Evolutionary conservation across 2,888 invertebrate species (phyloP).

Genomic region (Meteorus colon): DNA sequence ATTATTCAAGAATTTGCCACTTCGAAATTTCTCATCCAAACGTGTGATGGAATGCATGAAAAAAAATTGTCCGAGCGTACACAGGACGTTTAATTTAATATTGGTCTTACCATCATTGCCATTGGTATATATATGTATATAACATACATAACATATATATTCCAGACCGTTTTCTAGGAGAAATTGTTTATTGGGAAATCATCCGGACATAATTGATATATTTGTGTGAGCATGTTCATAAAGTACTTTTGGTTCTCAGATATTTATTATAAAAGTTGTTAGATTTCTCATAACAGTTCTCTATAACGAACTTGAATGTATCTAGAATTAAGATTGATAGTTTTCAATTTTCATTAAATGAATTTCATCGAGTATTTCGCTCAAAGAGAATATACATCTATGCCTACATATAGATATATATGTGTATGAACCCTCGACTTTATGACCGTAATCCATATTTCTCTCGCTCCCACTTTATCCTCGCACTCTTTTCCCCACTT

Average conservation of each 20-base stretch:
- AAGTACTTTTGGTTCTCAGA: background rate
- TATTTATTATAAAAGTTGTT: slow-evolving; percentile 18
- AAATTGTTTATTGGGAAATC: no score
- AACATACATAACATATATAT: no score
- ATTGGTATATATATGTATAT: no score
- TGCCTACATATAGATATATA: background rate
- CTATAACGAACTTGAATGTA: slow-evolving; percentile 2
- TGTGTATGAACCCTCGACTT: background rate
- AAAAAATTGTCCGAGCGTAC: background rate
- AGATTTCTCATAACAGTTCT: slow-evolving; percentile 22
- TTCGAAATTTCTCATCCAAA: slow-evolving; percentile 24
- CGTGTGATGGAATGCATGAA: background rate
- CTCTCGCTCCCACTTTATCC: background rate
- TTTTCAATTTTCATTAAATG: slow-evolving; percentile 30
- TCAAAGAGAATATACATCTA: background rate
- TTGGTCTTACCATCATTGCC: background rate
- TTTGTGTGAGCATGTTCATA: background rate
- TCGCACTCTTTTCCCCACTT: background rate
- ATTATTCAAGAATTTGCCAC: slow-evolving; percentile 36
- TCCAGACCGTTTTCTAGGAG: no score
- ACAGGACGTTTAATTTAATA: background rate
- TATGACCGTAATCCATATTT: background rate
- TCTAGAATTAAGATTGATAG: background rate
- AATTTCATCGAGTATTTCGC: slow-evolving; percentile 14
- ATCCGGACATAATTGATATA: no score